Evolutionary conservation across 64 coral and sea anemone species (phyloP).

Genomic region (Pocillopora verrucosa): DNA sequence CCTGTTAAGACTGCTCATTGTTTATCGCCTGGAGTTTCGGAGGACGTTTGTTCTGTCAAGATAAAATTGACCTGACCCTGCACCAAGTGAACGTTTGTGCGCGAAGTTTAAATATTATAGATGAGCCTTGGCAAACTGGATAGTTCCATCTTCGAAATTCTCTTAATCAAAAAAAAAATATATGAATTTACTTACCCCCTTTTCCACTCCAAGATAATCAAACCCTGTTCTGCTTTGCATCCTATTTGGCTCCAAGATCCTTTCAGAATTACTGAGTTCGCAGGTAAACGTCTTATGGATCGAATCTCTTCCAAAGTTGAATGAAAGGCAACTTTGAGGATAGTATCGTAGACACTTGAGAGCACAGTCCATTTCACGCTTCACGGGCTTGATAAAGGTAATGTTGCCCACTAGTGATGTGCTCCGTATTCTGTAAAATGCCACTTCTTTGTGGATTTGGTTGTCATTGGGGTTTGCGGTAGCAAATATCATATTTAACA

Average conservation of each 20-base stretch:
- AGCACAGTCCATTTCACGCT: neutral
- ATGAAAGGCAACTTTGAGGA: constrained; percentile 3
- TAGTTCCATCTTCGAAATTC: too few species aligned
- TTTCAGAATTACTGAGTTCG: constrained; percentile 33
- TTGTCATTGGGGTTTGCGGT: too few species aligned
- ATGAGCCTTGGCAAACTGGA: too few species aligned
- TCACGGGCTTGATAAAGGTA: neutral
- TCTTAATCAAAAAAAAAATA: too few species aligned
- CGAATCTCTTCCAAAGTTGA: neutral
- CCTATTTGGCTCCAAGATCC: neutral
- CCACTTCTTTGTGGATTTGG: neutral
- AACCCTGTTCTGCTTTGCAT: neutral
- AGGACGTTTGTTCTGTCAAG: too few species aligned
- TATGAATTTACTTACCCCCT: neutral
- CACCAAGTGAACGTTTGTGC: too few species aligned
- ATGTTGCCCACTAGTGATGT: constrained; percentile 1
- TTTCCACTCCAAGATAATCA: constrained; percentile 10
- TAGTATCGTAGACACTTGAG: neutral
- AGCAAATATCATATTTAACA: too few species aligned
- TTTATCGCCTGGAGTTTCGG: too few species aligned
- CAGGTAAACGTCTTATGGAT: neutral
- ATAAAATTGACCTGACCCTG: too few species aligned
- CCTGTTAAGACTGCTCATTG: too few species aligned
- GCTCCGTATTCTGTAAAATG: neutral
- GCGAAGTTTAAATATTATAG: too few species aligned